phyloP scores from a whole-genome alignment of 2,113 vertebrate species.

The Phalacrocorax aristotelis region DNA sequence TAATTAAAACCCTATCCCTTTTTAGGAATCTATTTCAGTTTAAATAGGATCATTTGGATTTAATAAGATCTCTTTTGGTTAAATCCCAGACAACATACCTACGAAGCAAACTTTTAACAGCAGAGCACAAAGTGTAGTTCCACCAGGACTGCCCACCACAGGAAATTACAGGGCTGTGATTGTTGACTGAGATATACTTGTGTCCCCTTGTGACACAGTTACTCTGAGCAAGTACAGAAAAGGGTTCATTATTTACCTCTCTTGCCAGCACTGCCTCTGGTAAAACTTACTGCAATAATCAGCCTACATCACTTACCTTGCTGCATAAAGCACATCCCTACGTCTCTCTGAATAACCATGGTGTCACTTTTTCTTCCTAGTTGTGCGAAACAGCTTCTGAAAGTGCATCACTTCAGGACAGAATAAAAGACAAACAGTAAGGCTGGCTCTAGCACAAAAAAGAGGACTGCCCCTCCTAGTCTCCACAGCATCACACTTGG shows the following conservation, averaged over 20 bases:
- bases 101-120: neutral
- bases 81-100: neutral
- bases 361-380: neutral
- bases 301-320: neutral
- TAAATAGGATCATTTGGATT: neutral
- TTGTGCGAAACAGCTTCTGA: neutral
- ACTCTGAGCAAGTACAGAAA: neutral
- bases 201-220: neutral
- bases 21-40: neutral
- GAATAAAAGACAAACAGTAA: neutral
- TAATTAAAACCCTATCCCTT: neutral
- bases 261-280: neutral
- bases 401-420: neutral
- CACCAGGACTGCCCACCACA: neutral
- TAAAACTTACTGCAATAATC: neutral
- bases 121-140: neutral
- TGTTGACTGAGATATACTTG: neutral
- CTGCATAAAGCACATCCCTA: neutral
- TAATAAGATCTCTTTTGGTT: neutral
- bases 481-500: neutral
- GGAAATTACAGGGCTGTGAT: neutral
- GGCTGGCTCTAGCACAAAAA: neutral
- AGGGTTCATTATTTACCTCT: neutral
- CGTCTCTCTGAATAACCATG: rapidly evolving
- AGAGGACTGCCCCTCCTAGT: neutral